Evolutionary conservation across 2,888 invertebrate species (phyloP), one percentile per base, ranked within the genome.

Genomic region (Melipona beecheii): DNA sequence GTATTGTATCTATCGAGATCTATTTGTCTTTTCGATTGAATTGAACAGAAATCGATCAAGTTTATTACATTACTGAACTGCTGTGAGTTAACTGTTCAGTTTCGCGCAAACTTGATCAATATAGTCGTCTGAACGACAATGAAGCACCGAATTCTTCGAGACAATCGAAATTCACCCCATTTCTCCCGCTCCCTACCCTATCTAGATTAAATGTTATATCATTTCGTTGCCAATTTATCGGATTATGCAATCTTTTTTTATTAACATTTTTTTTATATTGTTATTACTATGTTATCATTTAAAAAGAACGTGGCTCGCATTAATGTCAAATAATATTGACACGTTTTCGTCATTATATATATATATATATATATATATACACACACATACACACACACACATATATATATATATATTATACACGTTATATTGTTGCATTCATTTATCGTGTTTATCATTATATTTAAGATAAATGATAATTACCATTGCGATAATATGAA

Each of bases 381-480:
- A 56, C 11, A 27, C 6, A 24, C 13, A n/a, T 19, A 4, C 9
- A 17, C 0, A 60, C 24, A 60, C 9, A 52, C 17, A 58, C 0
- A 58, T 2, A 24, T 19, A 24, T 9, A 24, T 19, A 24, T 9
- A 60, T 6, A 24, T 3, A 60, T 19, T 27, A 71, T 70, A 56
- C 36, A 24, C 31, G n/a, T 54, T 70, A 79, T 83, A 64, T 50
- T 43, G 56, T 78, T 50, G 43, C 15, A 31, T 56, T 75, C 1
- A 60, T 72, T 74, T 68, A 62, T 79, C 15, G 50, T 60, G 49
- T 19, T 50, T 73, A 68, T 52, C 64, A 68, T 76, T 72, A 71
- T 43, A 69, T 74, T 74, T 52, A 60, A 64, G 27, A 54, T 78
- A 58, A 56, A 49, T 54, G 31, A 71, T 56, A 43, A 66, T 62